Evolutionary conservation across 2,113 vertebrate genomes (phyloP).

Genomic region (Onychostoma macrolepis): DNA sequence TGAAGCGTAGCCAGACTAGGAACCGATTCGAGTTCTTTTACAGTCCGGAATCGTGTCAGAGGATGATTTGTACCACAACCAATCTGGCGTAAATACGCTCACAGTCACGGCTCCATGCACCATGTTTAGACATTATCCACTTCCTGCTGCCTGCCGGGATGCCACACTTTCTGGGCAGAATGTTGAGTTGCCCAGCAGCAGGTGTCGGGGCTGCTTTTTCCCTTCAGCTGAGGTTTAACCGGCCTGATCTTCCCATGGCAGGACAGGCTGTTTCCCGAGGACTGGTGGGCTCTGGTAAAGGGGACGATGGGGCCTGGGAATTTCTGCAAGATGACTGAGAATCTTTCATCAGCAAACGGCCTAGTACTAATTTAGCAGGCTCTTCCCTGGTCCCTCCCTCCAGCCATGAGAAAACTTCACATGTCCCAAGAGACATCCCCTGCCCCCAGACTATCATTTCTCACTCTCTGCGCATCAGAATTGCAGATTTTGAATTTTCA

Average conservation of each 20-base stretch:
- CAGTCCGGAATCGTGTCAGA: slow-evolving; percentile 35
- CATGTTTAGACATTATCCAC: slow-evolving; percentile 20
- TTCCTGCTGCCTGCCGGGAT: background rate
- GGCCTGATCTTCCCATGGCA: background rate
- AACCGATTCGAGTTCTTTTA: slow-evolving; percentile 52
- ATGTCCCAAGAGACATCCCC: slow-evolving; percentile 45
- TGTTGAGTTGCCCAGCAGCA: slow-evolving; percentile 6
- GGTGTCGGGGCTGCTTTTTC: background rate
- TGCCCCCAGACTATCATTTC: slow-evolving; percentile 19
- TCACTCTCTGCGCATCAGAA: background rate
- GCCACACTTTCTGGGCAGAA: background rate
- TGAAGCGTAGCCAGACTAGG: background rate
- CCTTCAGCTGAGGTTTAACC: slow-evolving; percentile 11
- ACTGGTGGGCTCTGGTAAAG: slow-evolving; percentile 34
- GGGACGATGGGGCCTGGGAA: slow-evolving; percentile 46
- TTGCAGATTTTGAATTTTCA: background rate
- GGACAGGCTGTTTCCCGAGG: background rate
- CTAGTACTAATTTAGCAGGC: slow-evolving; percentile 42
- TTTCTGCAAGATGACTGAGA: slow-evolving; percentile 33
- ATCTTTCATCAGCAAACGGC: slow-evolving; percentile 44
- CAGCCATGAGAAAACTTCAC: slow-evolving; percentile 46
- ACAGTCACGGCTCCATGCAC: background rate
- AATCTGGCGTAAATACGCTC: slow-evolving; percentile 7
- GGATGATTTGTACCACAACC: slow-evolving; percentile 37
- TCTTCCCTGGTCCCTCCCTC: slow-evolving; percentile 38